Conservation (phyloP, 92 coral and sea anemone species). For the Parazoanthus darwini region DNA sequence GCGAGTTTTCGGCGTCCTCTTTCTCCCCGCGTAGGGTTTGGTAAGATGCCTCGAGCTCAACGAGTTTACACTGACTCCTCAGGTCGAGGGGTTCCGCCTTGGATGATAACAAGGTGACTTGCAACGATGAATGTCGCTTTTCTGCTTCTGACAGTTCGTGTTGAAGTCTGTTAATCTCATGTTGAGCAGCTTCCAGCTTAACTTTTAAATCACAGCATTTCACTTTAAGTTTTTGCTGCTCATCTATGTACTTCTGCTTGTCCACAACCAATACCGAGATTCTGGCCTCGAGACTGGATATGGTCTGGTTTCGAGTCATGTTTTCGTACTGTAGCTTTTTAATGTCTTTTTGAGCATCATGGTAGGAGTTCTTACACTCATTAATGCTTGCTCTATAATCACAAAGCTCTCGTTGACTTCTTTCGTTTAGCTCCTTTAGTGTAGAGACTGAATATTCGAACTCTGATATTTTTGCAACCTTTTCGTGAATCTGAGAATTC, state of each 20-base stretch:
- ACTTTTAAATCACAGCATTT: slow-evolving; percentile 10
- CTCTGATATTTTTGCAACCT: background rate
- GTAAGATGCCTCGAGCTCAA: slow-evolving; percentile 42
- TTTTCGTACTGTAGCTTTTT: slow-evolving; percentile 1
- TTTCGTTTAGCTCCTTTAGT: background rate
- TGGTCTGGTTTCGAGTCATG: background rate
- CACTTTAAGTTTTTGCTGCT: slow-evolving; percentile 11
- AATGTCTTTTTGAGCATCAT: slow-evolving; percentile 4
- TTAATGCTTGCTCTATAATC: slow-evolving; percentile 4
- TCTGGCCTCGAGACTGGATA: slow-evolving; percentile 11
- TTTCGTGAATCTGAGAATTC: slow-evolving; percentile 25
- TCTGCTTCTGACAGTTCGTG: slow-evolving; percentile 13
- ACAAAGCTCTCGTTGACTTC: background rate
- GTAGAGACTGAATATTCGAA: slow-evolving; percentile 5
- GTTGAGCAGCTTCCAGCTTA: slow-evolving; percentile 10
- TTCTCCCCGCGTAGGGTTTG: slow-evolving; percentile 48
- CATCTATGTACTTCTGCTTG: background rate
- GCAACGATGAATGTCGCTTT: background rate
- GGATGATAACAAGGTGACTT: background rate
- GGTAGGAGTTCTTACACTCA: background rate
- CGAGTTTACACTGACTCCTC: slow-evolving; percentile 33
- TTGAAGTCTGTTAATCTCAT: slow-evolving; percentile 23
- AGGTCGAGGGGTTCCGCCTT: slow-evolving; percentile 1
- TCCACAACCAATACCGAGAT: slow-evolving; percentile 1
- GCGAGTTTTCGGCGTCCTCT: slow-evolving; percentile 47